Conservation (phyloP, 1,140 invertebrate genomes). For the Platyscapa corneri region DNA sequence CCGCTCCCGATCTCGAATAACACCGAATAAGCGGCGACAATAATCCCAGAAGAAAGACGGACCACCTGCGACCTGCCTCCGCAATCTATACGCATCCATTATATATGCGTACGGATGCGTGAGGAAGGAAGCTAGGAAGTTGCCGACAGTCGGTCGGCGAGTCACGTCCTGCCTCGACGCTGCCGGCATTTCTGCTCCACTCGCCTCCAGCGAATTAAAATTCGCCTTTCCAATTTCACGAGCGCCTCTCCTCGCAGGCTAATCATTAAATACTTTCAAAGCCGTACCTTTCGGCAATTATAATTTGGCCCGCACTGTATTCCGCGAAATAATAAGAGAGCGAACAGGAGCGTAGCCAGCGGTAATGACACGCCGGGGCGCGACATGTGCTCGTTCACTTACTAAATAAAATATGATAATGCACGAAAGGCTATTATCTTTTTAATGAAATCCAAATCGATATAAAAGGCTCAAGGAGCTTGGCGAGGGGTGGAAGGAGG, state of each 20-base stretch:
- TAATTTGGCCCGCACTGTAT: too few species aligned
- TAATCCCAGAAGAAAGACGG: constrained; percentile 30
- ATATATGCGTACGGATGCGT: background rate
- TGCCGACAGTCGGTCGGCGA: background rate
- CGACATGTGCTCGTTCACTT: background rate
- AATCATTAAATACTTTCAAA: too few species aligned
- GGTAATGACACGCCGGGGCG: background rate
- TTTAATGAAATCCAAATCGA: constrained; percentile 31
- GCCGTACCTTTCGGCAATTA: background rate
- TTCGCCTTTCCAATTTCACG: too few species aligned
- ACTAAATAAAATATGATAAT: constrained; percentile 28
- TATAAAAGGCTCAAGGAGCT: background rate
- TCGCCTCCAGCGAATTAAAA: too few species aligned
- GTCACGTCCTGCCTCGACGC: background rate
- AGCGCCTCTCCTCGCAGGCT: too few species aligned
- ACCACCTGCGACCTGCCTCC: constrained; percentile 34
- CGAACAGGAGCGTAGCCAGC: background rate
- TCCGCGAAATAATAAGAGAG: too few species aligned
- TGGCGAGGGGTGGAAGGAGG: background rate
- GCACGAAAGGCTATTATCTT: background rate
- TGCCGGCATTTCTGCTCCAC: too few species aligned
- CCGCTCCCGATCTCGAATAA: background rate
- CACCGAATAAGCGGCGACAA: constrained; percentile 1
- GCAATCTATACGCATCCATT: background rate
- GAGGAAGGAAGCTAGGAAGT: background rate